Evolutionary conservation across 1,140 invertebrate genomes (phyloP).

Genomic region (Caerostris extrusa): DNA sequence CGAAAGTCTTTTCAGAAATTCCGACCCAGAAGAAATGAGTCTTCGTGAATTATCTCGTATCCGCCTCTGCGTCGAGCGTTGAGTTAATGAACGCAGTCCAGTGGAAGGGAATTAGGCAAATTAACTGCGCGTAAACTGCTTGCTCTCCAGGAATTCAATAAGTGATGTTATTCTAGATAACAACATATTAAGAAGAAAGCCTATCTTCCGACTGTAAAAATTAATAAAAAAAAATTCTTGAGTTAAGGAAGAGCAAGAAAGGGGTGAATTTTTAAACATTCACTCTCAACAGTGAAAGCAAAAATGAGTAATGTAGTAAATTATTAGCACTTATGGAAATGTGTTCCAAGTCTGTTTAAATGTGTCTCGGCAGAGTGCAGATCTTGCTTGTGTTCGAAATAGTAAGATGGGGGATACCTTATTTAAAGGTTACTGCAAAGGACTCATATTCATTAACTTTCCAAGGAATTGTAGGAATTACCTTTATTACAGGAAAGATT

Average conservation of each 20-base stretch:
- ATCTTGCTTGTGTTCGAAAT: too few species aligned
- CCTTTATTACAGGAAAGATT: too few species aligned
- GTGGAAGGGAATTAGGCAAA: neutral
- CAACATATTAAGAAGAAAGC: neutral
- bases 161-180: neutral
- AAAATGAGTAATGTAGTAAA: neutral
- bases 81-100: neutral
- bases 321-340: neutral
- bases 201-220: neutral
- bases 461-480: too few species aligned
- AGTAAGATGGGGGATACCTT: too few species aligned
- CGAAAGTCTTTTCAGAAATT: neutral
- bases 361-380: neutral
- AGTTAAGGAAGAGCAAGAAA: too few species aligned
- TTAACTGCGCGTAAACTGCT: neutral
- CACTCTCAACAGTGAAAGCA: neutral
- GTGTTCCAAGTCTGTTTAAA: neutral
- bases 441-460: too few species aligned
- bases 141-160: neutral
- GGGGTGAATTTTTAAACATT: neutral
- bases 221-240: neutral
- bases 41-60: neutral
- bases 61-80: neutral
- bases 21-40: too few species aligned
- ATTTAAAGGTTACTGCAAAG: too few species aligned